Conservation (phyloP, 1,140 invertebrate species). For the Bombus vancouverensis region DNA sequence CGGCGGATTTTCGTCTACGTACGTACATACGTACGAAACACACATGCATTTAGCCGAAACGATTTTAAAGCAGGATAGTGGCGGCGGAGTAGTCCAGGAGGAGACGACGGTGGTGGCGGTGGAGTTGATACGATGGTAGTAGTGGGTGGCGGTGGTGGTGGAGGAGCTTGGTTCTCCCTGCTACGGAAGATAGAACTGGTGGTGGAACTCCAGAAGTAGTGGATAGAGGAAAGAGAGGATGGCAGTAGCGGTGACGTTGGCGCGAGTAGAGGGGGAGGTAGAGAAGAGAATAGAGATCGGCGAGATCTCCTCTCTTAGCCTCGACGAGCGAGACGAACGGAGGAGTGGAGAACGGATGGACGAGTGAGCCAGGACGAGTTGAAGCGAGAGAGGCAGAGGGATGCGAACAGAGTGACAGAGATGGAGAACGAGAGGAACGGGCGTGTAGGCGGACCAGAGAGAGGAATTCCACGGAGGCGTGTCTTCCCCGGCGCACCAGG, state of each 20-base stretch:
- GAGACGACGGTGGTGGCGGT: slow-evolving; percentile 14
- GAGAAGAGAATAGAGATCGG: slow-evolving; percentile 60
- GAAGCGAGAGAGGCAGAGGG: slow-evolving; percentile 8
- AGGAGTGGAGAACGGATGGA: slow-evolving; percentile 46
- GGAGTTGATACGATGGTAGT: background rate
- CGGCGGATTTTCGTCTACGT: slow-evolving; percentile 17
- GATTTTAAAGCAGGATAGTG: slow-evolving; percentile 60
- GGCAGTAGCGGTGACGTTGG: background rate
- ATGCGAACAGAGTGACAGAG: slow-evolving; percentile 38
- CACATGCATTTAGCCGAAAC: slow-evolving; percentile 41
- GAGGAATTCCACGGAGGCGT: slow-evolving; percentile 79
- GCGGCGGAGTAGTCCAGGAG: slow-evolving; percentile 36
- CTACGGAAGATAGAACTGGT: slow-evolving; percentile 38
- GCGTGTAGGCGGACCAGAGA: slow-evolving; percentile 77
- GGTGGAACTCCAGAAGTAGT: slow-evolving; percentile 40
- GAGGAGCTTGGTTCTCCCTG: slow-evolving; percentile 54
- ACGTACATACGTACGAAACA: slow-evolving; percentile 26
- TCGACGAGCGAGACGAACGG: slow-evolving; percentile 36
- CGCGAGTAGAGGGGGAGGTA: slow-evolving; percentile 4
- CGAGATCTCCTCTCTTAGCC: slow-evolving; percentile 66
- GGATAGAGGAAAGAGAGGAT: slow-evolving; percentile 35
- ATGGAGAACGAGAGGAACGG: slow-evolving; percentile 59
- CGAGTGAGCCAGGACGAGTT: slow-evolving; percentile 33
- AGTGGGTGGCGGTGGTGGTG: slow-evolving; percentile 22
- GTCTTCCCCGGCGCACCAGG: slow-evolving; percentile 79